Conservation (phyloP, 2,797 vertebrate genomes). For the Delichon dasypus region DNA sequence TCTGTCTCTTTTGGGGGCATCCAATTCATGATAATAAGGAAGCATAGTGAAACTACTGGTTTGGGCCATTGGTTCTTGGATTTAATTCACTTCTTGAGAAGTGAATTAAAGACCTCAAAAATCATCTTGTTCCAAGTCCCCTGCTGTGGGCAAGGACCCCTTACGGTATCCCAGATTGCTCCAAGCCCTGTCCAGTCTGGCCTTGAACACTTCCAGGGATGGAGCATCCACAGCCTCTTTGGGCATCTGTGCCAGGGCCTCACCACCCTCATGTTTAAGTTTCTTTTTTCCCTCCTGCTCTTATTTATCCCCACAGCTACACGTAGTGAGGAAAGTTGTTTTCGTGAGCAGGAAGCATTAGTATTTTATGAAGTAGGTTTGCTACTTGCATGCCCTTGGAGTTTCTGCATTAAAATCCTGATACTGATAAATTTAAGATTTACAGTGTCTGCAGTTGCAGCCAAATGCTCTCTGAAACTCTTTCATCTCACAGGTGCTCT, state of each 20-base stretch:
- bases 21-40: background rate
- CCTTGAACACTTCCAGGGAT: background rate
- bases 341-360: background rate
- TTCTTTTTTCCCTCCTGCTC: background rate
- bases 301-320: background rate
- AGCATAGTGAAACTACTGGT: background rate
- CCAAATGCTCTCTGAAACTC: constrained; percentile 19
- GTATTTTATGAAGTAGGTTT: background rate
- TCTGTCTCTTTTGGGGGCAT: background rate
- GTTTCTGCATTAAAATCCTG: constrained; percentile 22
- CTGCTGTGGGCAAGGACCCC: background rate
- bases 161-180: background rate
- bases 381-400: constrained; percentile 41
- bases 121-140: background rate
- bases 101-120: background rate
- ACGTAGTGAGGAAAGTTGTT: background rate
- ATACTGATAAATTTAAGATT: background rate
- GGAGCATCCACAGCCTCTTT: background rate
- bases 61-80: background rate
- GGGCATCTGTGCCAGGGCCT: background rate
- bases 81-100: background rate
- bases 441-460: background rate
- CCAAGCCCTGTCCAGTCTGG: background rate
- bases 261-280: background rate
- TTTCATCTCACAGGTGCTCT: constrained; percentile 29